Evolutionary conservation across 1,140 invertebrate genomes (phyloP), one percentile per base, ranked within the genome.

Genomic region (Drosophila athabasca): DNA sequence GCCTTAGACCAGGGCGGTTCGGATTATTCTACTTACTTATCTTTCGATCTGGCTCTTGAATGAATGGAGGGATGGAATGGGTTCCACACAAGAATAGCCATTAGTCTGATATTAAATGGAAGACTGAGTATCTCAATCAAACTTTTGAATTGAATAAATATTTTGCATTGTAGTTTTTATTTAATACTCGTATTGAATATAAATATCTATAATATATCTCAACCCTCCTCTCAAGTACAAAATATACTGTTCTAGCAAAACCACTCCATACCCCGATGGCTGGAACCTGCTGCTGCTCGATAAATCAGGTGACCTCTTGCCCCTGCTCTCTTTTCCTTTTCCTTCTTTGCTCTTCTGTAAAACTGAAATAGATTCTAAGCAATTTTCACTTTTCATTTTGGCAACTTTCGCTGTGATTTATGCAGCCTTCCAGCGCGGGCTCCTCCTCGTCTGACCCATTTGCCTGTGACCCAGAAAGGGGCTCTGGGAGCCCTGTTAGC

Each of bases 331-430:
- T 8, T 26, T 7, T 6, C 29, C 29, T 8, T 8, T 31, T 31
- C 31, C 31, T 3, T 9, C 29, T 31, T 31, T 5, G 24, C 9
- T 29, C 29, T 51, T 52, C 6, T 9, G 9, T 1, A 15, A 26
- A 24, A 29, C 35, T 55, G 13, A 17, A 57, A 55, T 72, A 41
- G 31, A 58, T 51, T 59, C 58, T 29, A 41, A 49, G 50, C 57
- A 45, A 67, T 61, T 75, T 76, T 76, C 72, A 58, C 71, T 75
- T 75, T 75, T 75, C 71, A 67, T 48, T 50, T 72, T 71, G 22
- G 26, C 46, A 79, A 79, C 82, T 87, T 85, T 79, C 64, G 29
- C 74, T 57, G 48, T 82, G 82, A 87, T 85, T 85, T 87, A 85
- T 87, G 46, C 43, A 41, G 26, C 35, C 49, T 52, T 39, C 26